Conservation (phyloP, 2,888 invertebrate genomes). For the Aethes cnicana region DNA sequence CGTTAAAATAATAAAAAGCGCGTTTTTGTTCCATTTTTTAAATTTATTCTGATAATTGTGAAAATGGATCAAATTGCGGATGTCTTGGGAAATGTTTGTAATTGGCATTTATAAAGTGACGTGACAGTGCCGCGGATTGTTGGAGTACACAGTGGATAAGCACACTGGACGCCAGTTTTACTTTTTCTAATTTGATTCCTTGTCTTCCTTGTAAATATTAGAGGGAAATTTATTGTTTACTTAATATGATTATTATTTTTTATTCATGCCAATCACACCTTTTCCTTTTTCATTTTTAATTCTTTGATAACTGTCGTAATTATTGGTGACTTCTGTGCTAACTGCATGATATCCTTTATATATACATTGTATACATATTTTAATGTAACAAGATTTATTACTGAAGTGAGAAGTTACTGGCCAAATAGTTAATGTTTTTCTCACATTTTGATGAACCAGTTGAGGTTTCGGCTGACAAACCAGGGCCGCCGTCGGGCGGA, state of each 20-base stretch:
- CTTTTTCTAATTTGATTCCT: constrained; percentile 50
- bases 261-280: constrained; percentile 80
- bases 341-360: constrained; percentile 54
- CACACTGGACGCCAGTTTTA: constrained; percentile 59
- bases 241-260: constrained; percentile 49
- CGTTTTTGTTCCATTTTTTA: constrained; percentile 45
- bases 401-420: constrained; percentile 34
- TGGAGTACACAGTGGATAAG: constrained; percentile 63
- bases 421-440: constrained; percentile 52
- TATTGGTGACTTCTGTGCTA: constrained; percentile 54
- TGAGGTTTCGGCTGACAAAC: constrained; percentile 68
- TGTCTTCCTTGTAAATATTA: constrained; percentile 67
- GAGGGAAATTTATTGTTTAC: constrained; percentile 53
- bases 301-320: constrained; percentile 43
- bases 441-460: constrained; percentile 43
- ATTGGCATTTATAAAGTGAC: constrained; percentile 80
- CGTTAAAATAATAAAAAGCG: constrained; percentile 54
- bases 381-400: not conserved
- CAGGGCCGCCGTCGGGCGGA: constrained; percentile 75
- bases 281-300: constrained; percentile 58
- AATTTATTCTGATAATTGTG: constrained; percentile 34
- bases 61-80: constrained; percentile 44
- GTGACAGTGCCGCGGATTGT: constrained; percentile 68
- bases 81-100: constrained; percentile 72
- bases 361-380: constrained; percentile 16